phyloP scores from a whole-genome alignment of 1,140 invertebrate genomes.

The Xylocopa sonorina region DNA sequence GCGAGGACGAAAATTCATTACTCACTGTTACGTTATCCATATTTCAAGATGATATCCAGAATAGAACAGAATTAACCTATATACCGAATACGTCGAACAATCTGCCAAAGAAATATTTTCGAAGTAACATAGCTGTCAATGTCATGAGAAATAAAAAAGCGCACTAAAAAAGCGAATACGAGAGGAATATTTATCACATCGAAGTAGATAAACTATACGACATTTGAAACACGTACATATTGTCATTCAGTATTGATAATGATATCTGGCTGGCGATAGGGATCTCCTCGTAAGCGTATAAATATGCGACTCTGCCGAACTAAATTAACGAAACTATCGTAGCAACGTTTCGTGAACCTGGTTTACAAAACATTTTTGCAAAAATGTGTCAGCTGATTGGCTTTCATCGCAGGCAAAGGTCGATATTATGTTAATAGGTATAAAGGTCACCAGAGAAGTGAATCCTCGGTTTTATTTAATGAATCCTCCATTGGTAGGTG shows the following conservation, averaged over 20 bases:
- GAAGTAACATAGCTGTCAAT: conserved; percentile 33
- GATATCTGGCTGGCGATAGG: background rate
- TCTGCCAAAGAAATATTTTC: conserved; percentile 43
- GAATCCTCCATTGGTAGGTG: background rate
- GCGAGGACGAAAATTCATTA: conserved; percentile 28
- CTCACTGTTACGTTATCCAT: conserved; percentile 74
- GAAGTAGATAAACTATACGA: background rate
- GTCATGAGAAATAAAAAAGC: background rate
- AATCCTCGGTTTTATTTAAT: background rate
- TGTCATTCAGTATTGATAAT: conserved; percentile 17
- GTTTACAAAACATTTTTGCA: conserved; percentile 5
- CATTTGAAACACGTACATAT: background rate
- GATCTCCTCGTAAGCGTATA: background rate
- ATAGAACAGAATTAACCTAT: conserved; percentile 47
- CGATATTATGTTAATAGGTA: conserved; percentile 21
- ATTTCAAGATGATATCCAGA: conserved; percentile 27
- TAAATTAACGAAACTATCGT: conserved; percentile 13
- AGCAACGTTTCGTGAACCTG: background rate
- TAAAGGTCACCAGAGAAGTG: conserved; percentile 16
- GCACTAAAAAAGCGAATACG: background rate
- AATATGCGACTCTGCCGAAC: background rate
- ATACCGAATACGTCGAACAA: conserved; percentile 10
- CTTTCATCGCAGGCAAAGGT: conserved; percentile 30
- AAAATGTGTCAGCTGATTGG: conserved; percentile 14
- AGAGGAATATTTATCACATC: conserved; percentile 1